These are phyloP conservation scores for Tortrix viridana DNA, from an alignment of 2,888 invertebrate genomes.

Conservation along the genomic window DNA sequence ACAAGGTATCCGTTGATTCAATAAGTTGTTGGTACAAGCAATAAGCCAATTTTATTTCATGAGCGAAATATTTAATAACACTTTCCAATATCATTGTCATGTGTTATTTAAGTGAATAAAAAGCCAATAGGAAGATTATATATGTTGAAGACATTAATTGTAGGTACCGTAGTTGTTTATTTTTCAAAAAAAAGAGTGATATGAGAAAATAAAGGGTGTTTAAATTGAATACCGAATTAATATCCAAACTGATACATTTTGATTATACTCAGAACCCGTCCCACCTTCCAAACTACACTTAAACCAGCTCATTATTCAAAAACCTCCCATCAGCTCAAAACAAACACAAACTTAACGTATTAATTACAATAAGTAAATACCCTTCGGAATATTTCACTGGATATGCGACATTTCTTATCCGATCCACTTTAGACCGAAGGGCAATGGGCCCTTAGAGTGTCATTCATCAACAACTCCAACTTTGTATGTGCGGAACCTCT, in stretches of 20 bases:
- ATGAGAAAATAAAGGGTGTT: background rate
- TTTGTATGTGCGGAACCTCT: conserved; percentile 80
- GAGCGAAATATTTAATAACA: no score
- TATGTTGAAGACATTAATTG: no score
- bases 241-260: background rate
- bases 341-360: conserved; percentile 43
- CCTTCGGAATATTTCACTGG: conserved; percentile 74
- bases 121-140: no score
- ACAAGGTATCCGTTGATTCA: no score
- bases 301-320: conserved; percentile 29
- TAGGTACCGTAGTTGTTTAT: no score
- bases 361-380: conserved; percentile 47
- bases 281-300: conserved; percentile 22
- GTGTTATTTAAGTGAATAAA: no score
- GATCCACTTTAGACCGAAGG: conserved; percentile 82
- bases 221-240: background rate
- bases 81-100: no score
- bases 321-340: conserved; percentile 37
- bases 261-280: background rate
- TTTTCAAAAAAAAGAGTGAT: no score
- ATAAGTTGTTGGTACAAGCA: no score
- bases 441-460: conserved; percentile 83
- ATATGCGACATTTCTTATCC: conserved; percentile 82
- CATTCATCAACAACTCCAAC: conserved; percentile 82
- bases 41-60: no score